Percentiles rank a stretch among this genome's conserved stretches.
Conservation (phyloP, 2,888 invertebrate species). For the Adelognathus sp. region DNA sequence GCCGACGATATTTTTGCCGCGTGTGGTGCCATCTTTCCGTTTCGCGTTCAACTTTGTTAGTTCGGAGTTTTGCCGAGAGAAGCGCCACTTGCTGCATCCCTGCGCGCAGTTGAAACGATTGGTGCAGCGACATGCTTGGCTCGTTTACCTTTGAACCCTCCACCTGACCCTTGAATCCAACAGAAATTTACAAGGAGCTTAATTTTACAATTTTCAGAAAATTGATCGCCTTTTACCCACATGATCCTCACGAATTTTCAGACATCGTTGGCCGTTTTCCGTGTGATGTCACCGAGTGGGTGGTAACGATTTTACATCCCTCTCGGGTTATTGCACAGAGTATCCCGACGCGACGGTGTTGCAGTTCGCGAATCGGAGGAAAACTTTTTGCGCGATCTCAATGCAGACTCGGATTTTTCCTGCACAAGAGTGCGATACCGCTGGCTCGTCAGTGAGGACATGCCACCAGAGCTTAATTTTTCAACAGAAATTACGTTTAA, state of each 20-base stretch:
- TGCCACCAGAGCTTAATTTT: background rate
- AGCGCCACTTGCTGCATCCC: slow-evolving; percentile 41
- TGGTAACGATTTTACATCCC: slow-evolving; percentile 38
- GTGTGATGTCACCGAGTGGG: background rate
- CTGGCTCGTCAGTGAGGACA: slow-evolving; percentile 9
- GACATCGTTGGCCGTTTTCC: background rate
- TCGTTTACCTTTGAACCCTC: slow-evolving; percentile 22
- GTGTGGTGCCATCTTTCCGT: slow-evolving; percentile 53
- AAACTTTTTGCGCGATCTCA: background rate
- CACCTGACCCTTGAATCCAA: background rate
- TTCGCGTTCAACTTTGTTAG: slow-evolving; percentile 17
- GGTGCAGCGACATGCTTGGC: slow-evolving; percentile 17
- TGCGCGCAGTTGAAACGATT: slow-evolving; percentile 20
- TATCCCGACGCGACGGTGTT: slow-evolving; percentile 15
- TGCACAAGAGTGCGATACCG: background rate
- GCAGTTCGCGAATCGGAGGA: background rate
- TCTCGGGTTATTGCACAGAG: slow-evolving; percentile 8
- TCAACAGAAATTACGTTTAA: background rate
- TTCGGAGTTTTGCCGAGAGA: slow-evolving; percentile 11
- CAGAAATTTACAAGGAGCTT: background rate
- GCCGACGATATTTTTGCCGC: slow-evolving; percentile 8
- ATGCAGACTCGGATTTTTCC: background rate
- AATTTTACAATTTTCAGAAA: background rate
- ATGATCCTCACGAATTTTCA: background rate
- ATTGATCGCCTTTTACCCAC: slow-evolving; percentile 2